Conservation (phyloP, 2,888 invertebrate genomes). For the Nezara viridula region DNA sequence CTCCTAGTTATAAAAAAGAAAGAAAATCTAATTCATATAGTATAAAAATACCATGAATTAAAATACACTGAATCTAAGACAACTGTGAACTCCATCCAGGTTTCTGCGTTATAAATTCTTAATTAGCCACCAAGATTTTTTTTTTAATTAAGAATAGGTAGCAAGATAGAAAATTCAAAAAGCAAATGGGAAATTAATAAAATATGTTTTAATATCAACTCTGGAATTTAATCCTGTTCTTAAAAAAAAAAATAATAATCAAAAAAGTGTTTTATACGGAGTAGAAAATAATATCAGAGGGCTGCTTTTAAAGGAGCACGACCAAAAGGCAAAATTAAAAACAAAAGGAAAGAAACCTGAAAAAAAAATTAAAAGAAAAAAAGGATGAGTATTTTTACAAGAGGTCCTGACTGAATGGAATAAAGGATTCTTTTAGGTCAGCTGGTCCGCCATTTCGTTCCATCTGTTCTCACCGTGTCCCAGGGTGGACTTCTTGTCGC, state of each 20-base stretch:
- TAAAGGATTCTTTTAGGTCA: not conserved
- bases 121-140: no score
- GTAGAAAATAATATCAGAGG: not conserved
- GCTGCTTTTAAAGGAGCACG: not conserved
- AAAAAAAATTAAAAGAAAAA: not conserved
- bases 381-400: not conserved
- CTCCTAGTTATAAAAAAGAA: no score
- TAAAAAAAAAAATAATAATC: not conserved
- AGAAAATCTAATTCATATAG: no score
- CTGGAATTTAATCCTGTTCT: not conserved
- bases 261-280: not conserved
- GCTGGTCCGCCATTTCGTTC: not conserved
- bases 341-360: not conserved
- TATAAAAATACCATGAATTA: no score
- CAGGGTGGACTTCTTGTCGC: no score
- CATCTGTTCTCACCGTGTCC: not conserved
- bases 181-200: not conserved
- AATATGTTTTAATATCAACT: not conserved
- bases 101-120: no score
- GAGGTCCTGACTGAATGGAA: not conserved
- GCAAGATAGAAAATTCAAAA: no score
- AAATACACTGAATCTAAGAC: no score
- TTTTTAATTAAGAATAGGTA: no score
- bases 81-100: no score
- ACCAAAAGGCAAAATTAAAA: constrained; percentile 24